These are phyloP conservation scores for Drosophila tani DNA, from an alignment of 1,140 invertebrate species.

Conservation along the genomic window DNA sequence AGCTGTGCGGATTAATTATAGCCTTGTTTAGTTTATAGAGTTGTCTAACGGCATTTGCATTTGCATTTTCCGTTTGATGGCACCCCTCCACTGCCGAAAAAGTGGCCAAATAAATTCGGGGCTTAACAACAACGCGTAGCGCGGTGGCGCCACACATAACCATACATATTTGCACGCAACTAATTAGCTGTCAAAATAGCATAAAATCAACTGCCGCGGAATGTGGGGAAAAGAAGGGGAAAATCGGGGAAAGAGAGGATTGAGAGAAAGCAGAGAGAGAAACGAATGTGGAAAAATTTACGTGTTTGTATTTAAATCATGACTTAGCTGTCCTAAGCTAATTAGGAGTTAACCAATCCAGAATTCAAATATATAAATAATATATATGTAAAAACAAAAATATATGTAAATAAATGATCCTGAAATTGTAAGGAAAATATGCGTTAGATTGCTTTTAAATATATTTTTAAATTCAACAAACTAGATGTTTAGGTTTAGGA, in stretches of 20 bases:
- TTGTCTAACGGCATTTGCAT: conserved; percentile 47
- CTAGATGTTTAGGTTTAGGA: background rate
- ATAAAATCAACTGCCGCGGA: conserved; percentile 66
- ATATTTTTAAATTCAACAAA: background rate
- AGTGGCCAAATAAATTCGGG: conserved; percentile 42
- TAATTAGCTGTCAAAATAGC: conserved; percentile 82
- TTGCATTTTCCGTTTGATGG: conserved; percentile 37
- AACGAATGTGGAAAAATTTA: background rate
- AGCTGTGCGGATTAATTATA: conserved; percentile 55
- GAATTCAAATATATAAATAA: too few species aligned
- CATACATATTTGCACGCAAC: conserved; percentile 59
- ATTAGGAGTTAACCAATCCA: too few species aligned
- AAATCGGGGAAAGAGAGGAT: background rate
- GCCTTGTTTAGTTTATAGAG: conserved; percentile 54
- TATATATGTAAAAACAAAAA: too few species aligned
- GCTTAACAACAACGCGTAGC: conserved; percentile 36
- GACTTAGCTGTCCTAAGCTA: too few species aligned
- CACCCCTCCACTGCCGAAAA: conserved; percentile 14
- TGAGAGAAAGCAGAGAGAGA: conserved; percentile 11
- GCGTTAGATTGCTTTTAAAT: too few species aligned
- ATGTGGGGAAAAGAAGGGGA: conserved; percentile 14
- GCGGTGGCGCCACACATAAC: conserved; percentile 1
- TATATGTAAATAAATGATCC: too few species aligned
- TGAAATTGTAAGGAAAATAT: too few species aligned
- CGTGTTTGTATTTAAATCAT: too few species aligned